Evolutionary conservation across 2,797 vertebrate genomes (phyloP), one percentile per base, ranked within the genome.

Genomic region (Psittacula echo): DNA sequence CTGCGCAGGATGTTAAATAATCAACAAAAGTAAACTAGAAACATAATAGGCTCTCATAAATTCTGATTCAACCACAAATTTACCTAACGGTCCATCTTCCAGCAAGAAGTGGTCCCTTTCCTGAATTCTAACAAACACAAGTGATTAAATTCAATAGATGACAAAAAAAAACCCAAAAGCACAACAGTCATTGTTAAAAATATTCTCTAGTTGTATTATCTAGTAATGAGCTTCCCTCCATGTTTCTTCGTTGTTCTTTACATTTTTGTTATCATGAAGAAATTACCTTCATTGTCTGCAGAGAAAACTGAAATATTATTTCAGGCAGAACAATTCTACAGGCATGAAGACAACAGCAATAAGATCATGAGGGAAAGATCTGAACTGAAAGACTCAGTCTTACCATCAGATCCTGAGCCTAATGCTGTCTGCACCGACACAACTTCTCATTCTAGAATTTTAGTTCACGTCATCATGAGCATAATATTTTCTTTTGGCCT

Each of bases 61-160:
- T 56, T 29, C 47, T 26, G 26, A 48, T 41, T 73, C 48, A 77
- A 37, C 2, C 45, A 53, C 19, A n/a, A 18, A 41, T 62, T 54
- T 60, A 75, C 17, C 14, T 42, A 41, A 58, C 0, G 4, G 48
- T 45, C 50, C 45, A 41, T 32, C n/a, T 71, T 45, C 11, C 66
- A 50, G 42, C 17, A 44, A 7, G 26, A 30, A n/a, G 15, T 20
- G 20, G 13, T 45, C 27, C 45, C 34, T 23, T 19, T 62, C 27
- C 66, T 18, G 5, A 58, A 68, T 27, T 62, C 72, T 39, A 62
- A 53, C 4, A 48, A 72, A 53, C 47, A 62, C 15, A 24, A 41
- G 24, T 58, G 26, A 39, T 14, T 54, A 47, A 30, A 54, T 41
- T 50, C 67, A 53, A 27, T 0, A 50, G 32, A 51, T 0, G 0